Evolutionary conservation across 1,140 invertebrate genomes (phyloP), one percentile per base, ranked within the genome.

Genomic region (Danaus melanippus): DNA sequence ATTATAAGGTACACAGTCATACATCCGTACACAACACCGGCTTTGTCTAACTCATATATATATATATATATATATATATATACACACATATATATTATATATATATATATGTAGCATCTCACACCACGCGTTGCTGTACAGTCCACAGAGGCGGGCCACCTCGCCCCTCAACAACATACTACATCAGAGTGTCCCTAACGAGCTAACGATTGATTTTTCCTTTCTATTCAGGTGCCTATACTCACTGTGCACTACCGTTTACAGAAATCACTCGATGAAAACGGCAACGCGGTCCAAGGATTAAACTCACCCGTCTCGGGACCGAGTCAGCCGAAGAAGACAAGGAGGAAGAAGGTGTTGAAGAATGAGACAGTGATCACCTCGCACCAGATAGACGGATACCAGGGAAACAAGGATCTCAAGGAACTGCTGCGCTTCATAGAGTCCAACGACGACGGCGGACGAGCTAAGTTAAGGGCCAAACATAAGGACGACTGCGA

Each of bases 221-320:
- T 68, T 66, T 62, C 63, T 69, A 72, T 74, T 71, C 64, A 64
- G 64, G 64, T 69, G 60, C 69, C 66, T 71, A 65, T 66, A 67
- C 60, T 71, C 66, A 69, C 69, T 71, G 64, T 69, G 66, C 62
- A 67, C 64, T 69, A 69, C 64, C 67, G 64, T 69, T 87, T 87
- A 65, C 81, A 91, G 83, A 91, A 92, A 74, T 89, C 90, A 42
- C 73, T 91, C 41, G 91, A 92, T 74, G 91, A 92, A 78, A 92
- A 92, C 69, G 90, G 90, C 55, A 92, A 92, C 69, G 84, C 90
- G 32, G 84, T 91, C 45, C 90, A 90, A 67, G 84, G 79, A 47
- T 88, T 88, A 58, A 81, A 76, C 66, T 89, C 83, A 45, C 73
- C 80, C 44, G 60, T 89, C 57, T 89, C 89, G 59, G 70, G 82